Percentiles rank a stretch among this genome's conserved stretches.
Evolutionary conservation across 2,888 invertebrate genomes (phyloP).

Genomic region (Tinea trinotella): DNA sequence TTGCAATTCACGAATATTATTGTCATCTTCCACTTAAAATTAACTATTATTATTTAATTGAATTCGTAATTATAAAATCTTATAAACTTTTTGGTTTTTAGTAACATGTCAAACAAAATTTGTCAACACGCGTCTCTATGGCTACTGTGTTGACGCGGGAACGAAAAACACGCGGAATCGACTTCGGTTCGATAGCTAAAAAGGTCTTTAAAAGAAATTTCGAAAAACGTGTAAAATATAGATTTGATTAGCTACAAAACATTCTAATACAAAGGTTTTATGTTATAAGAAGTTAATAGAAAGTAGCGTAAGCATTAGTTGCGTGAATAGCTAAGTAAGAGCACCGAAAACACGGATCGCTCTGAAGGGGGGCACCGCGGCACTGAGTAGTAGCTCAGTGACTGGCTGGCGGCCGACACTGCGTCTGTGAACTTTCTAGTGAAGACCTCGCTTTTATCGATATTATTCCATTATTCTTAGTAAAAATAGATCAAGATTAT

Average conservation of each 20-base stretch:
- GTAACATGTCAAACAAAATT: constrained; percentile 20
- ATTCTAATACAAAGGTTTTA: background rate
- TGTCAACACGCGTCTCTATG: constrained; percentile 67
- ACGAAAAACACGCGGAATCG: background rate
- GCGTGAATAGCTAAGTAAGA: constrained; percentile 20
- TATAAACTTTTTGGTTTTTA: background rate
- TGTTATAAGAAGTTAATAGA: background rate
- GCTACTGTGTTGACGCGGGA: constrained; percentile 65
- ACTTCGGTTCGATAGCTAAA: background rate
- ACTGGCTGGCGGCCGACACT: constrained; percentile 42
- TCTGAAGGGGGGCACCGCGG: constrained; percentile 45
- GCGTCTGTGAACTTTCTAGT: constrained; percentile 42
- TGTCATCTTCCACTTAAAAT: constrained; percentile 36
- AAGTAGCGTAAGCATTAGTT: background rate
- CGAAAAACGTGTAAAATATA: background rate
- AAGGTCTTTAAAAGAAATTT: background rate
- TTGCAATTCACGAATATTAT: constrained; percentile 39
- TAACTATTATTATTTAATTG: no score
- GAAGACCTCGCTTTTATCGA: constrained; percentile 6
- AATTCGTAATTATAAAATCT: background rate
- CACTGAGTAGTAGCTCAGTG: constrained; percentile 35
- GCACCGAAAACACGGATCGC: constrained; percentile 48
- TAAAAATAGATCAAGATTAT: no score
- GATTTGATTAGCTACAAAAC: background rate
- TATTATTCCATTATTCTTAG: background rate